Evolutionary conservation across 1,140 invertebrate genomes (phyloP).

Genomic region (Eueides isabella): DNA sequence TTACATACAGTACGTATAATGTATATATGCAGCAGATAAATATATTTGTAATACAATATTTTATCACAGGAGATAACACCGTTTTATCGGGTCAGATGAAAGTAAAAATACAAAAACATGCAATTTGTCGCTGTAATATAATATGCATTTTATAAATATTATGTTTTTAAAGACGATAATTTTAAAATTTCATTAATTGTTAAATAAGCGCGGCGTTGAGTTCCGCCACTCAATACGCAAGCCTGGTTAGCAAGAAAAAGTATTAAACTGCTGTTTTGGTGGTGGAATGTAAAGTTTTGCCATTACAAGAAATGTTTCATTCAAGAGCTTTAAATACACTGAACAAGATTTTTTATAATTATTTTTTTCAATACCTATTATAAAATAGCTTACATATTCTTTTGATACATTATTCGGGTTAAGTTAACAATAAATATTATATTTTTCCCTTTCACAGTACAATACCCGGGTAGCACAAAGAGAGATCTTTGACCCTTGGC

Average conservation of each 20-base stretch:
- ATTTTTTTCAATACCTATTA: background rate
- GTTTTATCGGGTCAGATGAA: constrained; percentile 10
- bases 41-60: constrained; percentile 1
- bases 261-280: too few relatives aligned
- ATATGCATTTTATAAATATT: background rate
- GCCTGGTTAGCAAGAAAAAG: too few relatives aligned
- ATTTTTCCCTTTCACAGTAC: constrained; percentile 5
- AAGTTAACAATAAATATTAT: constrained; percentile 14
- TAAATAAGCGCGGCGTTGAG: too few relatives aligned
- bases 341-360: background rate
- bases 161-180: background rate
- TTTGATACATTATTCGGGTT: constrained; percentile 7
- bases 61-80: background rate
- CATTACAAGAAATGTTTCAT: background rate
- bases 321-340: background rate
- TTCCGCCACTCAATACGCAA: too few relatives aligned
- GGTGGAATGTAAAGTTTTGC: too few relatives aligned
- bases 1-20: background rate
- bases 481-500: constrained; percentile 59
- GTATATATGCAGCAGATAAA: constrained; percentile 22
- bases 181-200: too few relatives aligned
- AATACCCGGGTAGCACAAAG: constrained; percentile 44
- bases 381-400: background rate
- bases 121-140: background rate
- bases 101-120: background rate